These are phyloP conservation scores for Eilema depressum DNA, from an alignment of 2,888 invertebrate genomes.

Conservation along the genomic window DNA sequence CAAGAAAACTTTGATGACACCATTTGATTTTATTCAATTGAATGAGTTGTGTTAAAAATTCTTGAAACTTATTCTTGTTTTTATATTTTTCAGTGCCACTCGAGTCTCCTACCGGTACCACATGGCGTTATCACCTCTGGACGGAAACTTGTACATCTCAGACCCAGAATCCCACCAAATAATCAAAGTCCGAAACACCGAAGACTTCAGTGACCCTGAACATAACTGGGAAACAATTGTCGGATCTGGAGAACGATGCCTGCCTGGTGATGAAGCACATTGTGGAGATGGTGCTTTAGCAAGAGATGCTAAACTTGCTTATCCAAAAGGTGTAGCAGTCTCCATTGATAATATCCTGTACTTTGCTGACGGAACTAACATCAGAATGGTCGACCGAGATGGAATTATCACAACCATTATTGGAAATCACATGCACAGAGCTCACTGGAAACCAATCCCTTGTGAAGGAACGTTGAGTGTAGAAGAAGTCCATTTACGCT, in stretches of 20 bases:
- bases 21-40: background rate
- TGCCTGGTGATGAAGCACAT: slow-evolving; percentile 97
- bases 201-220: slow-evolving; percentile 94
- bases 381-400: slow-evolving; percentile 96
- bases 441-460: slow-evolving; percentile 97
- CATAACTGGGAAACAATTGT: slow-evolving; percentile 98
- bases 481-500: slow-evolving; percentile 97
- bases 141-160: slow-evolving; percentile 97
- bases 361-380: slow-evolving; percentile 98
- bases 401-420: slow-evolving; percentile 97
- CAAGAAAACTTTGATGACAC: background rate
- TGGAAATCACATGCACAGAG: slow-evolving; percentile 96
- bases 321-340: slow-evolving; percentile 98
- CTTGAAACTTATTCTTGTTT: slow-evolving; percentile 1
- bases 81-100: slow-evolving; percentile 90
- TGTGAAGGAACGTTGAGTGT: slow-evolving; percentile 96
- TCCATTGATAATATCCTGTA: slow-evolving; percentile 96
- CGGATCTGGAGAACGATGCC: slow-evolving; percentile 97
- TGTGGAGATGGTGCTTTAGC: slow-evolving; percentile 98
- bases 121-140: slow-evolving; percentile 97
- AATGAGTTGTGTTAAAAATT: background rate
- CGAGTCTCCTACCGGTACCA: slow-evolving; percentile 98
- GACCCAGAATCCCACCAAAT: slow-evolving; percentile 98
- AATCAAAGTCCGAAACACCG: slow-evolving; percentile 93
- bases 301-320: slow-evolving; percentile 96